Base-by-base conservation (phyloP, 2,888 invertebrate species). In the Lasioglossum calceatum region DNA sequence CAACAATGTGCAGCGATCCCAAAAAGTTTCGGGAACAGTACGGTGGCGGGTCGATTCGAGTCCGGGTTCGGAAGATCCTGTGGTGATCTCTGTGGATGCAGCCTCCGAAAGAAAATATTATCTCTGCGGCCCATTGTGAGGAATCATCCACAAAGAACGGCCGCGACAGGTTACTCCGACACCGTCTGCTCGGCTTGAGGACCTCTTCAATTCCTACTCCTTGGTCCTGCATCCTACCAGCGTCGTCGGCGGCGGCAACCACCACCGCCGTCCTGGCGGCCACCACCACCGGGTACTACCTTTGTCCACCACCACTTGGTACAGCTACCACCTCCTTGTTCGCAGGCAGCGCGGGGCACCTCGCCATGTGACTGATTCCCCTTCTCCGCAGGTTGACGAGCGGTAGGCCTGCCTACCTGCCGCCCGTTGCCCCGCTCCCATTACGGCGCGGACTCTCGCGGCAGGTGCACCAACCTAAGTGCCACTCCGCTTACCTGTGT, bases 381-480 rank as follows among this genome's bases (percentile, higher is more conserved):
- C 95, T 93, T 92, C 94, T 92, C 93, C 89, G 86, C 92, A 92
- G 93, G 94, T 94, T 94, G 94, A 94, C 93, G 94, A 93, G 93
- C 92, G 93, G 92, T 92, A 93, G 94, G 94, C 94, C 94, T 94
- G 94, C 94, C 95, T 95, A 95, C 95, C 95, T 95, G 95, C 95
- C 94, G 93, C 94, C 94, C 95, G 94, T 92, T 94, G 93, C 94
- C 95, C 94, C 94, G 95, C 94, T 94, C 94, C 95, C 95, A 95
- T 95, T 95, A 94, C 95, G 93, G 93, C 95, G 95, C 95, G 95
- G 94, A 95, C 95, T 95, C 94, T 94, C 95, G 94, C 95, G 95
- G 95, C 95, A 95, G 95, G 95, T 95, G 95, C 95, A 95, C 93
- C 93, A 94, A 94, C 93, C 93, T 91, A 92, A 94, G 93, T 94